Base-by-base conservation (phyloP, 2,888 invertebrate genomes). In the Calameuta pallipes region DNA sequence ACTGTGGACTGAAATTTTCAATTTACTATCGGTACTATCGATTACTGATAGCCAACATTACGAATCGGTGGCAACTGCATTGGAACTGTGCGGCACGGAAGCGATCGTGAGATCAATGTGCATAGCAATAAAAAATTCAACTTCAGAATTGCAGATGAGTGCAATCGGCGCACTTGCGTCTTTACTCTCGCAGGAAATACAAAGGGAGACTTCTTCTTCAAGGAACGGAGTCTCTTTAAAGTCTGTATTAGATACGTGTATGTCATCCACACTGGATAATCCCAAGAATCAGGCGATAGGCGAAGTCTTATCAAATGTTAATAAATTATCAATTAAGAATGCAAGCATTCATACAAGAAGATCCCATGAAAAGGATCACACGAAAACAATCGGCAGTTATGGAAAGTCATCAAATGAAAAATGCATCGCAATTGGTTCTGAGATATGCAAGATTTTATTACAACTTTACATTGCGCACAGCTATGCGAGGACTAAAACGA, bases 1-100 rank as follows among this genome's bases (percentile, higher is more conserved):
- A 85, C 82, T 93, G 3, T 93, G 92, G 92, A 91, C 89, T 13
- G 92, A 92, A 84, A 90, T 93, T 68, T 93, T 92, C 81, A 90
- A 92, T 81, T 90, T 93, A 69, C 83, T 93, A 73, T 89, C 91
- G 13, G 87, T 89, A 3, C 82, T 93, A 30, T 87, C 92, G 0
- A 76, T 88, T 69, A 89, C 89, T 1, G 89, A 90, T 4, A 87
- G 83, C 71, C 88, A 89, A 36, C 89, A 90, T 77, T 85, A 86
- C 4, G 90, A 91, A 71, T 56, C 88, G 11, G 85, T 91, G 76
- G 86, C 87, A 79, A 82, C 83, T 12, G 88, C 90, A 11, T 78
- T 90, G 69, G 87, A 88, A 79, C 80, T 85, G 15, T 84, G 84
- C 35, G 85, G 85, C 12, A 83, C 84, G 4, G 85, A 86, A 77